Evolutionary conservation across 2,797 vertebrate species (phyloP).

Genomic region (Spheniscus humboldti): DNA sequence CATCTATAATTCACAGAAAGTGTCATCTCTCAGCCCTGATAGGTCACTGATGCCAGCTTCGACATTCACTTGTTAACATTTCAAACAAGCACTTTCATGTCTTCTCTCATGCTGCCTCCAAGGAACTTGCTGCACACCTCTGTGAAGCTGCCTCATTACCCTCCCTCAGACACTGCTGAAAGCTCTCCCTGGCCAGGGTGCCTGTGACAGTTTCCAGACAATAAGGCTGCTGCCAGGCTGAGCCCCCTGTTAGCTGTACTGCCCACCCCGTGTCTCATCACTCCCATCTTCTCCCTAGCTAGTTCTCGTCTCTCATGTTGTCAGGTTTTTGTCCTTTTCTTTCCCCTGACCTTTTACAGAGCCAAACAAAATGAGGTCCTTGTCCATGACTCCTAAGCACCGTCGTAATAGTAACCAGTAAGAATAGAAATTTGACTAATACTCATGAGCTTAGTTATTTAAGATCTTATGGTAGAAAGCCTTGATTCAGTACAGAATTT

Average conservation of each 20-base stretch:
- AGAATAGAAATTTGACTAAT: not conserved
- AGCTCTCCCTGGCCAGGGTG: not conserved
- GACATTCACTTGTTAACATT: not conserved
- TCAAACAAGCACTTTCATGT: slow-evolving; percentile 8
- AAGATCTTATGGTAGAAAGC: not conserved
- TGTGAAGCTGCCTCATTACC: not conserved
- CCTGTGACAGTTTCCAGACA: not conserved
- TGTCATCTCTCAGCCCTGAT: not conserved
- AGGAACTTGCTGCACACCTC: not conserved
- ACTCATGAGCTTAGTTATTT: not conserved
- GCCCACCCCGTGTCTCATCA: not conserved
- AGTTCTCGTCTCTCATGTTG: not conserved
- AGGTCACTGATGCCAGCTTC: slow-evolving; percentile 14
- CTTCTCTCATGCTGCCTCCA: not conserved
- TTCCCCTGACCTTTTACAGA: not conserved
- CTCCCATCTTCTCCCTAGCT: not conserved
- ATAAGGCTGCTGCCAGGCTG: not conserved
- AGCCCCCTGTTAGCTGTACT: not conserved
- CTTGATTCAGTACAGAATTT: not conserved
- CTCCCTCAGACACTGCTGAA: not conserved
- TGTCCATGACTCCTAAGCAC: not conserved
- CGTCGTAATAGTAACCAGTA: not conserved
- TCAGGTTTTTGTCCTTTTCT: not conserved
- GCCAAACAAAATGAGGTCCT: not conserved
- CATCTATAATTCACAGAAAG: slow-evolving; percentile 16